A percentile compares a stretch with the other conserved stretches of the same genome.
Conservation (phyloP, 2,797 vertebrate species). For the Novumbra hubbsi region DNA sequence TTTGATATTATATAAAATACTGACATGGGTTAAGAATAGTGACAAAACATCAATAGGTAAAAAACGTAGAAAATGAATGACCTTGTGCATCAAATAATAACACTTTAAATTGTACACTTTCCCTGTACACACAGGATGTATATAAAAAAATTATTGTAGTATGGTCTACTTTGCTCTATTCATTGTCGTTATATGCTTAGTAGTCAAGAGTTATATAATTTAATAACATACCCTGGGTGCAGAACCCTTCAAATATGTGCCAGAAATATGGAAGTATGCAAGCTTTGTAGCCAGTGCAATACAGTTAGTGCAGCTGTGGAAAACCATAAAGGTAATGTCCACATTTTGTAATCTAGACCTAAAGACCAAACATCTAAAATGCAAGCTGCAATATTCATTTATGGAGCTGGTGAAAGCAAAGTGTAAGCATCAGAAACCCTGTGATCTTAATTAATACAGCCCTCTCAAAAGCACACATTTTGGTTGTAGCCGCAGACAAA, state of each 20-base stretch:
- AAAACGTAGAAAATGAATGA: conserved; percentile 12
- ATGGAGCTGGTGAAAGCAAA: not conserved
- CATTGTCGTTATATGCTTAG: too few species aligned
- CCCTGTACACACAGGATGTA: too few species aligned
- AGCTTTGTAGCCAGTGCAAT: conserved; percentile 14
- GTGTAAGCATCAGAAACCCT: not conserved
- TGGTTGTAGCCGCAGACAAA: too few species aligned
- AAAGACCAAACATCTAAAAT: not conserved
- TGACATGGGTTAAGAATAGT: not conserved
- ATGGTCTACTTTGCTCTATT: too few species aligned
- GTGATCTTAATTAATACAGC: not conserved
- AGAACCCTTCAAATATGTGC: not conserved
- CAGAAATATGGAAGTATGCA: conserved; percentile 5
- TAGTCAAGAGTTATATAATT: not conserved
- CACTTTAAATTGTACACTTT: not conserved
- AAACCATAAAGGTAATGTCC: not conserved
- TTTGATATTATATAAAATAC: conserved; percentile 9
- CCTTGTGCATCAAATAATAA: not conserved
- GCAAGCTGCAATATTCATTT: not conserved
- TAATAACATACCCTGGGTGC: not conserved
- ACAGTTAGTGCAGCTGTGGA: conserved; percentile 17
- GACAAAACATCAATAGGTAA: conserved; percentile 11
- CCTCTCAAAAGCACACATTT: too few species aligned
- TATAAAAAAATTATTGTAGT: too few species aligned
- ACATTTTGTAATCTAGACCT: not conserved